phyloP scores from a whole-genome alignment of 2,888 invertebrate genomes.

The Philaethria dido region DNA sequence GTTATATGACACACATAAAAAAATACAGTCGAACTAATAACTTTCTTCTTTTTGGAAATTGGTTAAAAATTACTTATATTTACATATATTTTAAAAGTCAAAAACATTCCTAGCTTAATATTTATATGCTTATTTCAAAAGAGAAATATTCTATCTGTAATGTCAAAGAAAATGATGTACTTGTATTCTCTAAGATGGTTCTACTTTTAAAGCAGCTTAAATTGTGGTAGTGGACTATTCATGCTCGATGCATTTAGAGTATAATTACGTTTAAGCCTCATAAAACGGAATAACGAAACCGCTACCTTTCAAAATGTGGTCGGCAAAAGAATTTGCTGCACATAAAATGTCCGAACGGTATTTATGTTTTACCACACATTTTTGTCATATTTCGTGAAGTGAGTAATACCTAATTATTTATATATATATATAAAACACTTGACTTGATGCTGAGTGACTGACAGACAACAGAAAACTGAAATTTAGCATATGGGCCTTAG shows the following conservation, averaged over 20 bases:
- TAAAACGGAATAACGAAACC: slow-evolving; percentile 33
- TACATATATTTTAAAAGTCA: neutral
- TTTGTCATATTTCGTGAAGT: slow-evolving; percentile 14
- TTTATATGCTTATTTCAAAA: slow-evolving; percentile 8
- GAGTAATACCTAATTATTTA: neutral
- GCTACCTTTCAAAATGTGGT: slow-evolving; percentile 39
- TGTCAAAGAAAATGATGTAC: slow-evolving; percentile 18
- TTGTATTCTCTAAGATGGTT: slow-evolving; percentile 13
- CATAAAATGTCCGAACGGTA: slow-evolving; percentile 17
- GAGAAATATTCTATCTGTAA: slow-evolving; percentile 1
- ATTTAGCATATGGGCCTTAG: too few relatives aligned
- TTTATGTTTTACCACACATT: slow-evolving; percentile 15
- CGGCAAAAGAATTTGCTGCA: slow-evolving; percentile 34
- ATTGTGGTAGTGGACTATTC: slow-evolving; percentile 20
- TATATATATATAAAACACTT: too few relatives aligned
- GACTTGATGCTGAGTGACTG: too few relatives aligned
- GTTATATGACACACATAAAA: too few relatives aligned
- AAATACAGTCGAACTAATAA: too few relatives aligned
- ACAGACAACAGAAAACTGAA: too few relatives aligned
- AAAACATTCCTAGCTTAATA: slow-evolving; percentile 3
- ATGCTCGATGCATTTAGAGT: slow-evolving; percentile 29
- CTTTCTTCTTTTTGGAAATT: too few relatives aligned
- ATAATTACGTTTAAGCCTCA: slow-evolving; percentile 37
- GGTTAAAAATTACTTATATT: neutral
- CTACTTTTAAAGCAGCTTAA: slow-evolving; percentile 20